phyloP scores from a whole-genome alignment of 2,888 invertebrate genomes.

The Drosophila anceps region DNA sequence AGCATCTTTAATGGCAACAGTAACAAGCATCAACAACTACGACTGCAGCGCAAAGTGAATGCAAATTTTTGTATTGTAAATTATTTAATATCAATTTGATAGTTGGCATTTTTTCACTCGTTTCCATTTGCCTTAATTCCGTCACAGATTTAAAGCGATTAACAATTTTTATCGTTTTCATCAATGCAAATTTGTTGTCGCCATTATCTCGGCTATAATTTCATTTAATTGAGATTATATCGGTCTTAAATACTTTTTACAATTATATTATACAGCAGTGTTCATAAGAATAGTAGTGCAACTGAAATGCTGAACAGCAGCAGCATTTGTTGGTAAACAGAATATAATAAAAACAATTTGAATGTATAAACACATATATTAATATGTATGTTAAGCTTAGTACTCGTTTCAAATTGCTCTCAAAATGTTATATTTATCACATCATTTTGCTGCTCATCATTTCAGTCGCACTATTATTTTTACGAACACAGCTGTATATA shows the following conservation, averaged over 20 bases:
- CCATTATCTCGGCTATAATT: slow-evolving; percentile 1
- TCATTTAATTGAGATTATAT: slow-evolving; percentile 18
- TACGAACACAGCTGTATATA: too few species aligned
- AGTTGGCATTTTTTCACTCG: background rate
- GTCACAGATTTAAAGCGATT: slow-evolving; percentile 5
- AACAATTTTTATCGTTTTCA: background rate
- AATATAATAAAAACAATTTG: too few species aligned
- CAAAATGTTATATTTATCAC: too few species aligned
- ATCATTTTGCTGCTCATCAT: too few species aligned
- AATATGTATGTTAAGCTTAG: too few species aligned
- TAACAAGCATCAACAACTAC: background rate
- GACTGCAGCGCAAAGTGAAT: background rate
- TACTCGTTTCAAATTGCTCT: too few species aligned
- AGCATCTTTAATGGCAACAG: slow-evolving; percentile 34
- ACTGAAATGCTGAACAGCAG: too few species aligned
- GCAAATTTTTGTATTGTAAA: slow-evolving; percentile 9
- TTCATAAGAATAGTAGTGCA: too few species aligned
- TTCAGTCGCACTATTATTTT: too few species aligned
- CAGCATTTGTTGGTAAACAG: too few species aligned
- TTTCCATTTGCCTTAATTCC: background rate
- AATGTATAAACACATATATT: too few species aligned
- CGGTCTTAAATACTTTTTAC: slow-evolving; percentile 48
- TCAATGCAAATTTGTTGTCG: background rate
- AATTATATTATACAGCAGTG: too few species aligned
- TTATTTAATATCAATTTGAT: slow-evolving; percentile 7